A percentile compares a stretch with the other conserved stretches of the same genome.
Conservation (phyloP, 2,888 invertebrate species). For the Criorhina ranunculi region DNA sequence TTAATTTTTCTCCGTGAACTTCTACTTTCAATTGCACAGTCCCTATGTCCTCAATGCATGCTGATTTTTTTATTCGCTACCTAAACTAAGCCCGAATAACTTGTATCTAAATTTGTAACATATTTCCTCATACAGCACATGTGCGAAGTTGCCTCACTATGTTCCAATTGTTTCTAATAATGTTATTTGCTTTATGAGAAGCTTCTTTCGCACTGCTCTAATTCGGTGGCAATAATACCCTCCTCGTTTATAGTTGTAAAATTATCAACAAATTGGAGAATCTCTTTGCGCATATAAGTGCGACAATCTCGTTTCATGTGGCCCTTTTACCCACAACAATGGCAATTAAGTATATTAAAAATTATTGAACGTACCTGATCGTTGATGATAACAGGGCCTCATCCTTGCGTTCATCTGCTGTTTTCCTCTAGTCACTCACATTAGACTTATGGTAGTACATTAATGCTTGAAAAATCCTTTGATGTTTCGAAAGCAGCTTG, state of each 20-base stretch:
- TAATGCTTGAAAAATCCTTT: slow-evolving; percentile 36
- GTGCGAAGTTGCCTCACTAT: background rate
- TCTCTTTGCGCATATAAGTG: background rate
- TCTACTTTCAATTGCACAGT: slow-evolving; percentile 7
- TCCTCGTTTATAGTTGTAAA: slow-evolving; percentile 2
- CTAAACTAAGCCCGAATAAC: background rate
- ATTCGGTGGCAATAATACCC: background rate
- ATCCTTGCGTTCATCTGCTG: background rate
- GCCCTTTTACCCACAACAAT: slow-evolving; percentile 11
- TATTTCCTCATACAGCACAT: background rate
- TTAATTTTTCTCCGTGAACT: background rate
- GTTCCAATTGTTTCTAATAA: background rate
- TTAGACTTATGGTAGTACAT: slow-evolving; percentile 12
- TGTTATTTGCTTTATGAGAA: background rate
- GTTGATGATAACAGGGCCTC: background rate
- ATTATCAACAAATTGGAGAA: background rate
- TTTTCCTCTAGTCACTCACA: slow-evolving; percentile 5
- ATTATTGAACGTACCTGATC: slow-evolving; percentile 14
- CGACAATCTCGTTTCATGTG: slow-evolving; percentile 13
- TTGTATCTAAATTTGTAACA: background rate
- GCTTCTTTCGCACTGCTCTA: background rate
- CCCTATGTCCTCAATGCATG: background rate
- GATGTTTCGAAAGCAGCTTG: slow-evolving; percentile 57
- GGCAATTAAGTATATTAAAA: background rate
- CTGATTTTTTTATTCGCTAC: slow-evolving; percentile 6